A percentile compares a stretch with the other conserved stretches of the same genome.
Conservation (phyloP, 2,797 vertebrate species). For the Antrozous pallidus region DNA sequence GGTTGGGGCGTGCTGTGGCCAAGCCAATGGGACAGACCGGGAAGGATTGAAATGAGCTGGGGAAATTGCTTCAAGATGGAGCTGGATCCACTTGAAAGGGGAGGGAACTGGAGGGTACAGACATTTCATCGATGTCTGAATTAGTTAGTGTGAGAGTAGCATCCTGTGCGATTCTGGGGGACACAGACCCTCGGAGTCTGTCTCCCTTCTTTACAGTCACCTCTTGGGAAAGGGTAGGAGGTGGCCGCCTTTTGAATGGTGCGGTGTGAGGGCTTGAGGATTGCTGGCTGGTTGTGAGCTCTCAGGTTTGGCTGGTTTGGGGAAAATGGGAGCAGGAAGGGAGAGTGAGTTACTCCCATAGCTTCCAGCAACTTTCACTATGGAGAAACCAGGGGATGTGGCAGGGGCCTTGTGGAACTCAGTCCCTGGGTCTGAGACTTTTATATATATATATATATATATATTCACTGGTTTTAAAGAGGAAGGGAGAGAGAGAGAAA, state of each 20-base stretch:
- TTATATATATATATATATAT: neutral
- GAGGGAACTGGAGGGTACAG: neutral
- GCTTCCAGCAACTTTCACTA: neutral
- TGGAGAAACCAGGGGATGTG: neutral
- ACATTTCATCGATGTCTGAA: slow-evolving; percentile 6
- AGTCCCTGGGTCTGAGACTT: neutral
- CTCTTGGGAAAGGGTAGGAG: neutral
- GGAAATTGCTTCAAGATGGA: slow-evolving; percentile 69
- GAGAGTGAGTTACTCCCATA: neutral
- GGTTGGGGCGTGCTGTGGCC: neutral
- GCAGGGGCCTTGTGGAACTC: neutral
- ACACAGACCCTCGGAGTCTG: neutral
- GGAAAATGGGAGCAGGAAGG: neutral
- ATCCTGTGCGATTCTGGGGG: neutral
- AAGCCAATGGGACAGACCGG: slow-evolving; percentile 8
- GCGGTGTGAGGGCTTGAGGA: neutral
- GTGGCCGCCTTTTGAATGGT: neutral
- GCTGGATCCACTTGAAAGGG: slow-evolving; percentile 64
- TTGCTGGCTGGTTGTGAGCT: neutral
- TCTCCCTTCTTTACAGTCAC: neutral
- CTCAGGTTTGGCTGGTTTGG: neutral
- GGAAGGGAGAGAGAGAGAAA: neutral
- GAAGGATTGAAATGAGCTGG: slow-evolving; percentile 30
- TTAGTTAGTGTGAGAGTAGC: neutral
- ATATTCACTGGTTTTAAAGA: too few species aligned